These are phyloP conservation scores for Nymphicus hollandicus DNA, from an alignment of 2,113 vertebrate species.

Conservation along the genomic window DNA sequence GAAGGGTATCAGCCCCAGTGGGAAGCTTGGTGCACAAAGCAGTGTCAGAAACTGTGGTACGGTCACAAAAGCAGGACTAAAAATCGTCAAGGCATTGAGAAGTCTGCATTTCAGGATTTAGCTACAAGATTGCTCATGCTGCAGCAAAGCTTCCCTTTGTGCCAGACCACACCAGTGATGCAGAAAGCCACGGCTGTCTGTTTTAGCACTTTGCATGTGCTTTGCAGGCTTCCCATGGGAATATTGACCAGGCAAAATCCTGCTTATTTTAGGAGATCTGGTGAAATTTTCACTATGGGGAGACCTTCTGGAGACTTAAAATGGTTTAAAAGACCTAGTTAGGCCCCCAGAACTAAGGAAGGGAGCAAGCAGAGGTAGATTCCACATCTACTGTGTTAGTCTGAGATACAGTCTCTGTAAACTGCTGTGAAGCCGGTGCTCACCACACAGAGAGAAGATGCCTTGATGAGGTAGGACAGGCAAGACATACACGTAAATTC, in stretches of 20 bases:
- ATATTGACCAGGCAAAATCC: neutral
- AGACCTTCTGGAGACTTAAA: neutral
- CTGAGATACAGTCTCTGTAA: neutral
- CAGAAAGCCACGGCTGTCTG: neutral
- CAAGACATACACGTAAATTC: neutral
- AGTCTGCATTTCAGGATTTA: neutral
- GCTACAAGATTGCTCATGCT: neutral
- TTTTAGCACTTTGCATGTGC: neutral
- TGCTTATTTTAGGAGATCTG: neutral
- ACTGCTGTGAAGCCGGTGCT: accelerated
- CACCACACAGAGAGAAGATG: accelerated
- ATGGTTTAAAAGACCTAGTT: neutral
- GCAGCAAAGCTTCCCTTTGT: neutral
- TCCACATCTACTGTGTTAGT: neutral
- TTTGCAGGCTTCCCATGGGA: neutral
- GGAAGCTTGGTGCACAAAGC: neutral
- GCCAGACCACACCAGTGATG: neutral
- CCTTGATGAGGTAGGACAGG: neutral
- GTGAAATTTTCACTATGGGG: neutral
- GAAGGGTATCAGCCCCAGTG: neutral
- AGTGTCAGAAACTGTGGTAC: neutral
- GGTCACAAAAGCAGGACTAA: neutral
- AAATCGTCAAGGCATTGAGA: neutral
- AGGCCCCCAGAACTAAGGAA: neutral
- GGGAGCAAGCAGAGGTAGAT: neutral